Percentiles rank a stretch among this genome's conserved stretches.
Evolutionary conservation across 2,797 vertebrate genomes (phyloP).

Genomic region (Rhynchonycteris naso): DNA sequence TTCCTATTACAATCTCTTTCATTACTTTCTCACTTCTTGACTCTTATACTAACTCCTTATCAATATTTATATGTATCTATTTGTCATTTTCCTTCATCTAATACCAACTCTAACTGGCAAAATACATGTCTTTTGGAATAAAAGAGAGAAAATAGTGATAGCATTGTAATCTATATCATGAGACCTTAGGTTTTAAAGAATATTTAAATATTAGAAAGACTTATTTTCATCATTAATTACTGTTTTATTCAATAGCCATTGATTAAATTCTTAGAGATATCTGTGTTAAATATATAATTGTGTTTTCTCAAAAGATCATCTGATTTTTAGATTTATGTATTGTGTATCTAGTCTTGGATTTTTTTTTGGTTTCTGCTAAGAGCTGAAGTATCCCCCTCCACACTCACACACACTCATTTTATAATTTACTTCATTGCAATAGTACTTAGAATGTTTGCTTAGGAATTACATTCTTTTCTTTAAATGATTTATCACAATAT

Average conservation of each 20-base stretch:
- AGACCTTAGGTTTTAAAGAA: slow-evolving; percentile 24
- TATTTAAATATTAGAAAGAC: slow-evolving; percentile 1
- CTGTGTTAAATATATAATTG: slow-evolving; percentile 13
- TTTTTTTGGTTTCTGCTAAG: not conserved
- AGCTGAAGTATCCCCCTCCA: not conserved
- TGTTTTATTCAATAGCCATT: slow-evolving; percentile 1
- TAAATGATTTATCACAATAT: slow-evolving; percentile 46
- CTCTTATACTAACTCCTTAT: not conserved
- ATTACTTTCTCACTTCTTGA: not conserved
- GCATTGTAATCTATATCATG: not conserved
- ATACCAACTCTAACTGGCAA: not conserved
- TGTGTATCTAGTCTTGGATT: not conserved
- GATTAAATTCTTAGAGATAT: not conserved
- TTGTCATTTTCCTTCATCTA: not conserved
- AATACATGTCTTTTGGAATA: not conserved
- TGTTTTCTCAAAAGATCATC: not conserved
- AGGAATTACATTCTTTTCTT: slow-evolving; percentile 43
- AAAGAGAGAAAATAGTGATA: not conserved
- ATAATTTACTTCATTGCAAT: slow-evolving; percentile 42
- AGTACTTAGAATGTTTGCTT: slow-evolving; percentile 14
- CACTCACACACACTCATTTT: not conserved
- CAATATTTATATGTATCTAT: not conserved
- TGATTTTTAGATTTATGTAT: slow-evolving; percentile 9
- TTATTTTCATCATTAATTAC: not conserved
- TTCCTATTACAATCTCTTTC: not conserved